A percentile compares a stretch with the other conserved stretches of the same genome.
Evolutionary conservation across 2,113 vertebrate species (phyloP).

Genomic region (Tretioscincus oriximinensis): DNA sequence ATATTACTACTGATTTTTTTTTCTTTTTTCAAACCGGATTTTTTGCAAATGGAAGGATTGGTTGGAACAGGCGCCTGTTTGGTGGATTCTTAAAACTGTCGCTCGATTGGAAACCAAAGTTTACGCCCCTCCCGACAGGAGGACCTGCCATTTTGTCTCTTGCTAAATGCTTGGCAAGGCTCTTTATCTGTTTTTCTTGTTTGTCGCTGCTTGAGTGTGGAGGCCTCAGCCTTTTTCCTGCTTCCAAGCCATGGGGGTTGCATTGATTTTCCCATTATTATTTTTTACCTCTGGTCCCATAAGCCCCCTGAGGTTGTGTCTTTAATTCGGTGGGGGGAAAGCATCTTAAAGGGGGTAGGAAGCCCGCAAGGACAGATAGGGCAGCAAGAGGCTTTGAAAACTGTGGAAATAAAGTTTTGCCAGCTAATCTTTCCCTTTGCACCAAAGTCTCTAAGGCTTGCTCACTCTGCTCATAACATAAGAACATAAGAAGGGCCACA

Average conservation of each 20-base stretch:
- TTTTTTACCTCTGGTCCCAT: not conserved
- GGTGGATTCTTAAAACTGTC: too few relatives aligned
- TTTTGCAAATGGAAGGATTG: too few relatives aligned
- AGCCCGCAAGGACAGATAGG: not conserved
- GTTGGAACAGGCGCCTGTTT: too few relatives aligned
- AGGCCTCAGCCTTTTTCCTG: not conserved
- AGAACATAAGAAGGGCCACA: too few relatives aligned
- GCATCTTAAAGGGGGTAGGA: not conserved
- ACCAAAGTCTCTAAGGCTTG: not conserved
- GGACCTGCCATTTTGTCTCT: too few relatives aligned
- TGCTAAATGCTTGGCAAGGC: not conserved
- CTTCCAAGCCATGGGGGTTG: not conserved
- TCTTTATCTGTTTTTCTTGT: not conserved
- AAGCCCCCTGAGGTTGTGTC: not conserved
- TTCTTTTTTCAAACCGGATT: too few relatives aligned
- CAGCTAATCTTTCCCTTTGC: not conserved
- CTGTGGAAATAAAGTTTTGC: not conserved
- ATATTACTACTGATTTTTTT: too few relatives aligned
- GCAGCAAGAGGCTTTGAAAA: not conserved
- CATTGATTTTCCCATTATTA: constrained; percentile 1
- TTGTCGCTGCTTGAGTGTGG: not conserved
- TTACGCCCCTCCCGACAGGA: too few relatives aligned
- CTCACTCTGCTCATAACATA: too few relatives aligned
- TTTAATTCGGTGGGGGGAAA: not conserved
- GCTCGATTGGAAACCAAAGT: too few relatives aligned